Percentiles rank a stretch among this genome's conserved stretches.
Evolutionary conservation across 2,888 invertebrate species (phyloP).

Genomic region (Megastigmus dorsalis): DNA sequence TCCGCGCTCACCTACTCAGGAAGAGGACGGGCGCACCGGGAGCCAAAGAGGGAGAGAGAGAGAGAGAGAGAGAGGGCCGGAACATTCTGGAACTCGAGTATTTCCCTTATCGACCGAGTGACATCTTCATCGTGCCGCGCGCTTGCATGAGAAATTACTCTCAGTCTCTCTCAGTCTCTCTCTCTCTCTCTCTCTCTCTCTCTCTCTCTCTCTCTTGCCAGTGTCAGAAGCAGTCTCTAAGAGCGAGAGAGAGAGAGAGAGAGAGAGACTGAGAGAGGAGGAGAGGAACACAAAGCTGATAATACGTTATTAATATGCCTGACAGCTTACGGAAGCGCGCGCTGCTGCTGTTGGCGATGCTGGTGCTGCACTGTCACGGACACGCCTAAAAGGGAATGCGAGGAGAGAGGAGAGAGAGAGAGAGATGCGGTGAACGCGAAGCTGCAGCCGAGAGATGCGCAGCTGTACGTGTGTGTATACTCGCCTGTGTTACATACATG

Average conservation of each 20-base stretch:
- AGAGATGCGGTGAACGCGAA: background rate
- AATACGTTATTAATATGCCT: conserved; percentile 56
- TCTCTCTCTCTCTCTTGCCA: too few species aligned
- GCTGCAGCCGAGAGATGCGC: background rate
- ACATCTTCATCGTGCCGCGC: conserved; percentile 39
- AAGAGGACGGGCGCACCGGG: too few species aligned
- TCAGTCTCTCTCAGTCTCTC: too few species aligned
- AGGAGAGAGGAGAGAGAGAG: background rate
- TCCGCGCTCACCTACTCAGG: too few species aligned
- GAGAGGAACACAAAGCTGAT: conserved; percentile 50
- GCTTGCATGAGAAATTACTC: conserved; percentile 48
- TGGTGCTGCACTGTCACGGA: conserved; percentile 36
- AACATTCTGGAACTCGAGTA: conserved; percentile 9
- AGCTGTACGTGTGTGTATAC: too few species aligned
- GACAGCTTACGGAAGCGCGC: conserved; percentile 45
- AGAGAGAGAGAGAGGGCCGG: background rate
- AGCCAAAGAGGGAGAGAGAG: too few species aligned
- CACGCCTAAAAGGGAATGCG: conserved; percentile 19
- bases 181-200: too few species aligned
- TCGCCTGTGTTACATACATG: background rate
- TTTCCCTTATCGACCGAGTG: conserved; percentile 23
- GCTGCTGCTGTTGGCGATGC: too few species aligned
- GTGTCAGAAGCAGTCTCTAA: conserved; percentile 23
- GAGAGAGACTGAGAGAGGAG: background rate
- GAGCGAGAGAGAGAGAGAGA: background rate